phyloP scores from a whole-genome alignment of 2,113 vertebrate species.

The Rhabdomys dilectus region DNA sequence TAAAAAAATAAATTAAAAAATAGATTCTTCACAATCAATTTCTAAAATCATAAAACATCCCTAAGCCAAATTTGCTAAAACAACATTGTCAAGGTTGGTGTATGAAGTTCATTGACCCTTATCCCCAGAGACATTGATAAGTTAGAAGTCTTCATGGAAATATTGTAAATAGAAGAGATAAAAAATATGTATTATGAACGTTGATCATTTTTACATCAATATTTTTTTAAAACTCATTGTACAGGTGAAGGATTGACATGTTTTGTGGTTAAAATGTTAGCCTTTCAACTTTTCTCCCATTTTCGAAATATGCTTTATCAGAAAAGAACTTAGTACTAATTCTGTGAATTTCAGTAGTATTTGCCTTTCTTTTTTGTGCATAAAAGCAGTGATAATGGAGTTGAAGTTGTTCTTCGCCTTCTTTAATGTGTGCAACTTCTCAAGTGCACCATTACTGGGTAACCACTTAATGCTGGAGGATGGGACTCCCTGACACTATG shows the following conservation, averaged over 20 bases:
- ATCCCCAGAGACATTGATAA: neutral
- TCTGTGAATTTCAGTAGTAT: neutral
- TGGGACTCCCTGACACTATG: constrained; percentile 65
- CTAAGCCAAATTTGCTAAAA: neutral
- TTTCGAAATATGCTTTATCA: neutral
- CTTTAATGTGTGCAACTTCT: constrained; percentile 46
- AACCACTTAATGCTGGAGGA: constrained; percentile 32
- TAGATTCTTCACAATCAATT: neutral
- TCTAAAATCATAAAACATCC: neutral
- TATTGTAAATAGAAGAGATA: neutral
- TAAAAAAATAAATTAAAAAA: constrained; percentile 13
- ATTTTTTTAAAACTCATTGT: neutral
- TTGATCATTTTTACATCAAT: neutral
- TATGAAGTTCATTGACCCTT: neutral
- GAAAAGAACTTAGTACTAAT: neutral
- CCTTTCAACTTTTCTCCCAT: neutral
- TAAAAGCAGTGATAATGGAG: constrained; percentile 74
- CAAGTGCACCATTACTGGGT: constrained; percentile 10
- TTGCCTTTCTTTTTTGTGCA: neutral
- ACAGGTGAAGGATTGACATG: neutral
- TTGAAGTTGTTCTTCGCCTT: constrained; percentile 11
- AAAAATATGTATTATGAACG: neutral
- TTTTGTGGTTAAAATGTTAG: neutral
- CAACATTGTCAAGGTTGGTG: accelerated
- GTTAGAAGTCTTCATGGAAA: neutral